Base-by-base conservation (phyloP, 2,888 invertebrate species). In the Pegoplata infirma region DNA sequence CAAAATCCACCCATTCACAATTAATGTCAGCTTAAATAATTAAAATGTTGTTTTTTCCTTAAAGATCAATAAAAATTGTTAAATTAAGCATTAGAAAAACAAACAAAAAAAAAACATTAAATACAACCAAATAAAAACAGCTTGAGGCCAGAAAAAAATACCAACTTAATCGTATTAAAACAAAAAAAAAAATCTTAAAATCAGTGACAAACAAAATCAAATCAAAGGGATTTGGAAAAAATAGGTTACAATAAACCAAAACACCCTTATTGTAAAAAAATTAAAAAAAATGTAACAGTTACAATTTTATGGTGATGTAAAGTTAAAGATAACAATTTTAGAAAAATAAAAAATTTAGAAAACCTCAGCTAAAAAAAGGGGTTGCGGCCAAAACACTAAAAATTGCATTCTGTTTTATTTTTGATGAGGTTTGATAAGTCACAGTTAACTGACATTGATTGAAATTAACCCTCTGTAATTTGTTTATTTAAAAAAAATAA, bases 301-400 rank as follows among this genome's bases (percentile, higher is more conserved):
- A 79, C 79, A 71, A 51, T 79, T 75, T 79, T 67, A 73, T 78
- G 69, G 64, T 78, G 56, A 73, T 63, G 56, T 59, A 68, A 77
- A 77, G 77, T 77, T 77, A 68, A 68, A 77, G 73, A 77, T 72
- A 77, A 77, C 73, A 73, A 51, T 73, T 73, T 73, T 49, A 3
- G 56, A n/a, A 12, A 36, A 28, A 28, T 4, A 28, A 28, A 28
- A 28, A 32, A 32, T 10, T 32, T 32, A 19, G n/a, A 2, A 17
- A 2, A 40, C 36, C 36, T 40, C n/a, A 40, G 14, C 3, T 51
- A 6, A 58, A 56, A n/a, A 58, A 69, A 17, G 47, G 61, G 47
- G 51, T 66, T 51, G 40, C 28, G 47, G 36, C 12, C 14, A 16
- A 53, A 19, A 8, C 14, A 25, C 10, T 23, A 51, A 53, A 44